Base-by-base conservation (phyloP, 2,888 invertebrate species). In the Timandra comae region DNA sequence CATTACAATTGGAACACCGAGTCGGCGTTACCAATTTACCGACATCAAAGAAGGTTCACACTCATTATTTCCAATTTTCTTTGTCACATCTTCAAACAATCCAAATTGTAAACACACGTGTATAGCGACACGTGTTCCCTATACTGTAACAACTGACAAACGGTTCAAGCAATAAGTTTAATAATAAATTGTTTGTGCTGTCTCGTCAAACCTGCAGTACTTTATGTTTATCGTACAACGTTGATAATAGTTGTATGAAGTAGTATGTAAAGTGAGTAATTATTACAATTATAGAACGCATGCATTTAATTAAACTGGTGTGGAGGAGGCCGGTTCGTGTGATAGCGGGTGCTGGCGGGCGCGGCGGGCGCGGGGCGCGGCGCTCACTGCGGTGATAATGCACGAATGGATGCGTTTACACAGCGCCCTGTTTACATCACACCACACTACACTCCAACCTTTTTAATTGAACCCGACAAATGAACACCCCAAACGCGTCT, bases 261-360 rank as follows among this genome's bases (percentile, higher is more conserved):
- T n/a, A n/a, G n/a, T n/a, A n/a, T n/a, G 40, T 52, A 46, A 41
- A 42, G 43, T 48, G 43, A 44, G 43, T 49, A 49, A 49, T 54
- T 46, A 42, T 38, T 35, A 38, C 41, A 44, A 39, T 43, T 43
- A 43, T 49, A 41, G 44, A 54, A 38, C 37, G 44, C 46, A 43
- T 48, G 36, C 33, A 49, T 30, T 43, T 46, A 43, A 22, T 22
- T 8, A 8, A 7, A 7, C 9, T 22, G 11, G 11, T 9, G 24
- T 10, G 24, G 11, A 1, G 3, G 24, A 10, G 22, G 24, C 16
- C 16, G 16, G 3, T 5, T 16, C 6, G 16, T 16, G 16, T 16
- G 16, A 16, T 16, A 16, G 16, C 16, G 16, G 6, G 16, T 23
- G n/a, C n/a, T 9, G n/a, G n/a, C 23, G 8, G 7, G 3, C 8